phyloP scores from a whole-genome alignment of 2,888 invertebrate species.

The Yponomeuta cagnagella region DNA sequence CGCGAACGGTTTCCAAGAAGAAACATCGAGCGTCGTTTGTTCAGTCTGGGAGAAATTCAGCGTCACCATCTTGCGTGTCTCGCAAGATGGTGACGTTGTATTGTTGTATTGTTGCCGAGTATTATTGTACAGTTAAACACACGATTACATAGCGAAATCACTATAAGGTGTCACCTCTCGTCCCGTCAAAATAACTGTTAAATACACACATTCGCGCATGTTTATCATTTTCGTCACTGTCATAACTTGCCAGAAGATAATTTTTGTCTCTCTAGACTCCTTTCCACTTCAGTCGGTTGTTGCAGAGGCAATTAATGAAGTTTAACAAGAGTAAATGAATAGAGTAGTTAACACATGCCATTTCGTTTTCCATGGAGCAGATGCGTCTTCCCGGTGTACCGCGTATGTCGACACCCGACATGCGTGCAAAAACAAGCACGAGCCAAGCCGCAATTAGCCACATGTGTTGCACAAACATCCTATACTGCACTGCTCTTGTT shows the following conservation, averaged over 20 bases:
- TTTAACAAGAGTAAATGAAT: neutral
- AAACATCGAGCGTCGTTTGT: neutral
- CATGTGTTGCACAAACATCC: constrained; percentile 15
- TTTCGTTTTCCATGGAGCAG: constrained; percentile 43
- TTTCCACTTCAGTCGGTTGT: neutral
- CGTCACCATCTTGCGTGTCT: constrained; percentile 27
- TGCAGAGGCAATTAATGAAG: neutral
- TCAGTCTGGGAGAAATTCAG: constrained; percentile 29
- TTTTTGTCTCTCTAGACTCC: neutral
- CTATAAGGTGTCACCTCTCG: constrained; percentile 24
- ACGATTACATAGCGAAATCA: constrained; percentile 31
- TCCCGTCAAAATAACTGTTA: neutral
- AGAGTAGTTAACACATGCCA: constrained; percentile 39
- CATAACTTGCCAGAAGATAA: neutral
- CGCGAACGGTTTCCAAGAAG: constrained; percentile 1
- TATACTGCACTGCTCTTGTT: constrained; percentile 6
- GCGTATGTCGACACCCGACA: constrained; percentile 18
- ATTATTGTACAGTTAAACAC: constrained; percentile 30
- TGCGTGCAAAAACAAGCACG: constrained; percentile 37
- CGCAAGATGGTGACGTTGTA: constrained; percentile 17
- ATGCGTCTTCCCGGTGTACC: constrained; percentile 21
- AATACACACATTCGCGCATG: constrained; percentile 9
- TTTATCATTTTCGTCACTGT: neutral
- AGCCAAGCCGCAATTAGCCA: constrained; percentile 22
- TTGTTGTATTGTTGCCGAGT: neutral